Conservation (phyloP, 1,140 invertebrate species). For the Mya arenaria region DNA sequence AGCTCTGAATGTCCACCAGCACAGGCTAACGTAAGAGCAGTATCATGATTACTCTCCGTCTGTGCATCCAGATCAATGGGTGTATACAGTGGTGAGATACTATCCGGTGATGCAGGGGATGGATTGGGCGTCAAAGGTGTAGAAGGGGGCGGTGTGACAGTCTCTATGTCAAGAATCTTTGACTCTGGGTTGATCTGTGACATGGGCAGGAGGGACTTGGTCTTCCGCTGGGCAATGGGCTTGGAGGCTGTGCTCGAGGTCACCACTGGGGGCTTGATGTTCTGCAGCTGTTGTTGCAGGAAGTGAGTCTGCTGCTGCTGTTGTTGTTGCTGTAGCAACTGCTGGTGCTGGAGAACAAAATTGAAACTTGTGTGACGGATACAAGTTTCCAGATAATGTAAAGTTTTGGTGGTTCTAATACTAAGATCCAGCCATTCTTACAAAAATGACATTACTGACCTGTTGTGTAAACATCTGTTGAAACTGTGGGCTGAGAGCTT, state of each 20-base stretch:
- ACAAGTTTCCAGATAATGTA: no score
- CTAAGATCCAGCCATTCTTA: no score
- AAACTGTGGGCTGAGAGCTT: conserved; percentile 34
- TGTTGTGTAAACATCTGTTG: conserved; percentile 66
- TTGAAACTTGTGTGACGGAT: no score
- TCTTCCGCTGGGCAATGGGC: conserved; percentile 34
- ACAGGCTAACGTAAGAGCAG: conserved; percentile 97
- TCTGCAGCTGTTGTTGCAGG: conserved; percentile 73
- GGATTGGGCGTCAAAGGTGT: conserved; percentile 72
- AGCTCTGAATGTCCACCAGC: conserved; percentile 98
- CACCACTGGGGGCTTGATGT: conserved; percentile 68
- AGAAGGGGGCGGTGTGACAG: conserved; percentile 68
- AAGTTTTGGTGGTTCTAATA: no score
- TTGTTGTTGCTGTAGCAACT: conserved; percentile 74
- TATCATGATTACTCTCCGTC: conserved; percentile 99
- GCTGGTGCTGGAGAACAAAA: conserved; percentile 77
- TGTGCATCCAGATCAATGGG: conserved; percentile 94
- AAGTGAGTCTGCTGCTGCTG: conserved; percentile 80
- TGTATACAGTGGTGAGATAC: conserved; percentile 68
- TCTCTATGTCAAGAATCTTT: conserved; percentile 58
- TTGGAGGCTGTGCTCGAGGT: conserved; percentile 38
- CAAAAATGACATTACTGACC: no score
- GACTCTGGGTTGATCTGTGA: conserved; percentile 41
- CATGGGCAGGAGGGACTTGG: conserved; percentile 20
- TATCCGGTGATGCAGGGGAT: conserved; percentile 73